A percentile compares a stretch with the other conserved stretches of the same genome.
Evolutionary conservation across 1,140 invertebrate genomes (phyloP).

Genomic region (Elysia chlorotica): DNA sequence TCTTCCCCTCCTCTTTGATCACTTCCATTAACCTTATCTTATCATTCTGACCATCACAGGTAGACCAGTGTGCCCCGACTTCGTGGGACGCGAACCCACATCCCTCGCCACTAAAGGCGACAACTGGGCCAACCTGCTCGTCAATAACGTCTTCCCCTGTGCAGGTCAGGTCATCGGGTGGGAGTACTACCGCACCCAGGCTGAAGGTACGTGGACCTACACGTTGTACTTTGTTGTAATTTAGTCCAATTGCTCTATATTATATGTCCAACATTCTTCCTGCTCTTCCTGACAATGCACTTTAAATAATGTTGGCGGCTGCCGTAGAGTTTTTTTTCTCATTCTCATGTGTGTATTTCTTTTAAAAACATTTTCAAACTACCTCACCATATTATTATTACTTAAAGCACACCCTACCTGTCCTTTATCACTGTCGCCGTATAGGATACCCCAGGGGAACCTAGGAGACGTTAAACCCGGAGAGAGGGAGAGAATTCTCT

Average conservation of each 20-base stretch:
- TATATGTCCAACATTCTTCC: too few species aligned
- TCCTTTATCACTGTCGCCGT: neutral
- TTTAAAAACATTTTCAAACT: too few species aligned
- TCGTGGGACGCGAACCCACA: constrained; percentile 41
- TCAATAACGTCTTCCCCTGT: constrained; percentile 54
- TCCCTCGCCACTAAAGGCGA: constrained; percentile 39
- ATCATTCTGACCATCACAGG: constrained; percentile 27
- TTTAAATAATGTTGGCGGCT: too few species aligned
- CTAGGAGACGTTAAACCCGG: too few species aligned
- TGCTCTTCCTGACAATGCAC: too few species aligned
- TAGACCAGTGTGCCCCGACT: constrained; percentile 39
- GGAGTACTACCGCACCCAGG: constrained; percentile 46
- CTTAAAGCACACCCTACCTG: neutral
- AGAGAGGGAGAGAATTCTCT: too few species aligned
- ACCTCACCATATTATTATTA: too few species aligned
- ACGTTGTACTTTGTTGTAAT: too few species aligned
- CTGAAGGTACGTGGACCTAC: constrained; percentile 11
- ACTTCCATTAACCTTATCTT: neutral
- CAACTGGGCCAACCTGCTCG: constrained; percentile 47
- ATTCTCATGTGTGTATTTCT: too few species aligned
- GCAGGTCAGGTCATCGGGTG: constrained; percentile 44
- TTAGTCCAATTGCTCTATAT: too few species aligned
- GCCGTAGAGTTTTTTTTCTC: too few species aligned
- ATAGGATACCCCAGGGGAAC: too few species aligned
- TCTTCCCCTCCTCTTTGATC: neutral